Percentiles rank a stretch among this genome's conserved stretches.
Conservation (phyloP, 2,113 vertebrate species). For the Dasyurus viverrinus region DNA sequence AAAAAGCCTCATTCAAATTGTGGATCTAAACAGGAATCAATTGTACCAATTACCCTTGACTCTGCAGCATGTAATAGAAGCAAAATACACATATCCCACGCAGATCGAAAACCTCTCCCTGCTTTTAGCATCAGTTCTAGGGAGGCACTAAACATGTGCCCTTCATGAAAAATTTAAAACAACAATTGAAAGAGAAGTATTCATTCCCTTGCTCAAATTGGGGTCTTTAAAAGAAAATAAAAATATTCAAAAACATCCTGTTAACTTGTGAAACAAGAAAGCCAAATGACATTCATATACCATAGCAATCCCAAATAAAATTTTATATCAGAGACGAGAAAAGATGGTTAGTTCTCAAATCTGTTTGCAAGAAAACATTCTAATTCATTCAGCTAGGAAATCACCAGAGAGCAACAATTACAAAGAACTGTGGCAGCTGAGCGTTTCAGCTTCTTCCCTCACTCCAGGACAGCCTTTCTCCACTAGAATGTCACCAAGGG, state of each 20-base stretch:
- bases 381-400: slow-evolving; percentile 75
- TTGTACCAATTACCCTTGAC: background rate
- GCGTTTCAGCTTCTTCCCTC: slow-evolving; percentile 60
- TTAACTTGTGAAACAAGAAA: slow-evolving; percentile 1
- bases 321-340: slow-evolving; percentile 56
- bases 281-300: slow-evolving; percentile 7
- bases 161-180: slow-evolving; percentile 81
- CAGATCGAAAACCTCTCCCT: slow-evolving; percentile 52
- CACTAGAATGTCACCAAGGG: slow-evolving; percentile 64
- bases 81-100: slow-evolving; percentile 45
- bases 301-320: slow-evolving; percentile 56
- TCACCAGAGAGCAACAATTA: slow-evolving; percentile 80
- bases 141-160: slow-evolving; percentile 69
- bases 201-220: slow-evolving; percentile 48
- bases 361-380: slow-evolving; percentile 72
- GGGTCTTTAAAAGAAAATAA: slow-evolving; percentile 51
- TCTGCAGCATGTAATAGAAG: slow-evolving; percentile 44
- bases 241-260: slow-evolving; percentile 9
- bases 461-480: slow-evolving; percentile 54
- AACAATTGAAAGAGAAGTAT: slow-evolving; percentile 4
- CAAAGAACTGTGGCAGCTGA: slow-evolving; percentile 72
- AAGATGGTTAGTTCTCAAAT: slow-evolving; percentile 71
- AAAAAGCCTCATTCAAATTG: slow-evolving; percentile 26
- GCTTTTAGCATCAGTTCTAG: slow-evolving; percentile 74
- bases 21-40: background rate